A percentile compares a stretch with the other conserved stretches of the same genome.
Conservation (phyloP, 2,797 vertebrate species). For the Pampus argenteus region DNA sequence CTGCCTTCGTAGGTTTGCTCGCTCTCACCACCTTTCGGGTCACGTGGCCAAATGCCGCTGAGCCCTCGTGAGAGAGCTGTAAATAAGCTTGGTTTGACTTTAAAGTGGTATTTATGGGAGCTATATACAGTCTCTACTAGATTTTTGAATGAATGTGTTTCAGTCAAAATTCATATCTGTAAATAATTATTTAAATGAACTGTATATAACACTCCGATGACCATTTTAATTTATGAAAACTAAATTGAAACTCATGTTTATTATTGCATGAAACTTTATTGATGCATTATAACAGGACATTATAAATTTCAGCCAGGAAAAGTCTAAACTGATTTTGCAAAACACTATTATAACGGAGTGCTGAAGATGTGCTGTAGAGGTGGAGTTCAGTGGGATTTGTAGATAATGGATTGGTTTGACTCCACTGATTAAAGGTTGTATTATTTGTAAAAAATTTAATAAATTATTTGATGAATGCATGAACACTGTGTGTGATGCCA, state of each 20-base stretch:
- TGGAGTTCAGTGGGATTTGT: not conserved
- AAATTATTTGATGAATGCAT: constrained; percentile 61
- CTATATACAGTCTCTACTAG: constrained; percentile 21
- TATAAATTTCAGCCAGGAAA: constrained; percentile 7
- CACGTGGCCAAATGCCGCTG: constrained; percentile 82
- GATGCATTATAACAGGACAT: constrained; percentile 8
- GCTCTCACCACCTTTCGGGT: constrained; percentile 84
- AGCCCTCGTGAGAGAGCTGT: constrained; percentile 28
- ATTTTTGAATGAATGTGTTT: constrained; percentile 40
- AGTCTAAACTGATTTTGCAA: constrained; percentile 20
- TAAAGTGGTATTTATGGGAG: not conserved
- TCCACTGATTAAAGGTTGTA: constrained; percentile 32
- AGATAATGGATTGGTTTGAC: not conserved
- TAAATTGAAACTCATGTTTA: constrained; percentile 2
- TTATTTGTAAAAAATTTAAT: constrained; percentile 47
- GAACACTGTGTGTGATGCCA: constrained; percentile 22
- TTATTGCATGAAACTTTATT: constrained; percentile 47
- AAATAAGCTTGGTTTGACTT: constrained; percentile 19
- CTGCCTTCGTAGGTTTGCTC: constrained; percentile 83
- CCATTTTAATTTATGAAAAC: constrained; percentile 37
- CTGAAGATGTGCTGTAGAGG: not conserved
- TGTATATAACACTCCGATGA: constrained; percentile 31
- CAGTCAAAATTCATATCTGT: constrained; percentile 22
- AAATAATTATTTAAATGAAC: constrained; percentile 56
- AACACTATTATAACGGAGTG: constrained; percentile 31